Conservation (phyloP, 2,888 invertebrate species). For the Tenthredo mesomela region DNA sequence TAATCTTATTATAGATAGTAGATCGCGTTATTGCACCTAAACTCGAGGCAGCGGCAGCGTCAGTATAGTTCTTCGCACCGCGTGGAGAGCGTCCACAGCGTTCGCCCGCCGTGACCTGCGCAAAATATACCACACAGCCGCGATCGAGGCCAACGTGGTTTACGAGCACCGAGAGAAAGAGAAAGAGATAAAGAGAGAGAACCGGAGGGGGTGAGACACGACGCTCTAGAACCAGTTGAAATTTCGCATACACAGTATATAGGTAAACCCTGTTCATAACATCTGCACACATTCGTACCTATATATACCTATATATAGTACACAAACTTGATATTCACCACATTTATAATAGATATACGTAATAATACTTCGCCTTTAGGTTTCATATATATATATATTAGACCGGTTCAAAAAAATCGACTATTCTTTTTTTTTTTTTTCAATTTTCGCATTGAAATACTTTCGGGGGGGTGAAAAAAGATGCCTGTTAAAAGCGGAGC, state of each 20-base stretch:
- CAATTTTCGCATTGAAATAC: no score
- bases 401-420: no score
- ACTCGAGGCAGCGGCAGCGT: background rate
- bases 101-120: conserved; percentile 46
- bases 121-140: conserved; percentile 44
- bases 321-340: background rate
- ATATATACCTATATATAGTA: no score
- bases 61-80: background rate
- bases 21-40: background rate
- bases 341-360: background rate
- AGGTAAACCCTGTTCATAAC: conserved; percentile 5
- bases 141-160: conserved; percentile 40
- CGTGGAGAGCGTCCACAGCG: conserved; percentile 34
- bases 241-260: conserved; percentile 16
- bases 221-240: conserved; percentile 30
- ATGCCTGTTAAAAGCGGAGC: no score
- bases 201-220: conserved; percentile 27
- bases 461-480: no score
- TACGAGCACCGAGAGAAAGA: conserved; percentile 30
- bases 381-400: no score
- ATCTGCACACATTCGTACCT: background rate
- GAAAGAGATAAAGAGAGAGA: conserved; percentile 33
- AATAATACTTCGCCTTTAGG: background rate
- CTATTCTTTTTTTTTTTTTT: no score
- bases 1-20: background rate